phyloP scores from a whole-genome alignment of 2,113 vertebrate species.

The Alaudala cheleensis region DNA sequence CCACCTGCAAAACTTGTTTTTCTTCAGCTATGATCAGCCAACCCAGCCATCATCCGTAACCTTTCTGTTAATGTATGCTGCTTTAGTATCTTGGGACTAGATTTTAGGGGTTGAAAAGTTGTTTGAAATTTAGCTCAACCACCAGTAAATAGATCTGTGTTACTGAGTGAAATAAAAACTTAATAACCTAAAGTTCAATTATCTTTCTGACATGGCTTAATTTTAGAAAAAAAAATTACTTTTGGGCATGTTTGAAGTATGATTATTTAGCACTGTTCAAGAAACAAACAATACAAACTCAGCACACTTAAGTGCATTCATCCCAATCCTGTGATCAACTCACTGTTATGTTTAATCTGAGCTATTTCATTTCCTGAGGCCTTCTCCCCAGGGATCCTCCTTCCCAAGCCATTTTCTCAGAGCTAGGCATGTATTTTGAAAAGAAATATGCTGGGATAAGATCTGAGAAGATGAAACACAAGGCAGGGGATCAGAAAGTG shows the following conservation, averaged over 20 bases:
- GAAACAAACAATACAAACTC: not conserved
- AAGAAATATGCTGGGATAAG: conserved; percentile 63
- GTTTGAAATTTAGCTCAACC: not conserved
- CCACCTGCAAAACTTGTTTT: not conserved
- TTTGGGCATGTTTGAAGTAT: not conserved
- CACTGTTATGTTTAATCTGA: conserved; percentile 52
- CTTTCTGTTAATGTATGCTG: not conserved
- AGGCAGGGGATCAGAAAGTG: conserved; percentile 50
- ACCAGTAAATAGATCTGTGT: not conserved
- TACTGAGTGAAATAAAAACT: conserved; percentile 5
- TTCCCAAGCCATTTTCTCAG: conserved; percentile 62
- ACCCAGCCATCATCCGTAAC: not conserved
- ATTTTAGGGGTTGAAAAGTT: not conserved
- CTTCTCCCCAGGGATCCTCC: conserved; percentile 26
- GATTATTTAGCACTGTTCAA: not conserved
- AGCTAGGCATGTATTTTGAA: conserved; percentile 50
- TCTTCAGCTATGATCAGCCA: not conserved
- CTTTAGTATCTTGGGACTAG: not conserved
- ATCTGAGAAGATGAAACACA: conserved; percentile 69
- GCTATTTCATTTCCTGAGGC: conserved; percentile 57
- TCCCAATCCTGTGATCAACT: not conserved
- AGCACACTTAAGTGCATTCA: not conserved
- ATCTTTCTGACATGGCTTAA: not conserved
- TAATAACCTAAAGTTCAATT: not conserved
- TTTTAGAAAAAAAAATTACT: not conserved